Evolutionary conservation across 2,113 vertebrate species (phyloP).

Genomic region (Caranx melampygus): DNA sequence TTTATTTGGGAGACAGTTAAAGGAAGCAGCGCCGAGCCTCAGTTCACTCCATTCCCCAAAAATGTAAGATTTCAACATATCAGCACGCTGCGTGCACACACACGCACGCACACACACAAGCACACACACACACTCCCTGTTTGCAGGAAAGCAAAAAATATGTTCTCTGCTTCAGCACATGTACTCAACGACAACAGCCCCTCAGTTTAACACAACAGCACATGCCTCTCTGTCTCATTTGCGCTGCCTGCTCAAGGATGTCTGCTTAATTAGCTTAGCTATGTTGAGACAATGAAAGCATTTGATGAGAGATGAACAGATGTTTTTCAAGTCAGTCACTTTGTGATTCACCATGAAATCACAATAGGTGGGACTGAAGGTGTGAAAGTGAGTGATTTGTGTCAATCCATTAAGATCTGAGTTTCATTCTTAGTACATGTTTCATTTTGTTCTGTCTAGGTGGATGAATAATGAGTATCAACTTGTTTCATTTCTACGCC

Average conservation of each 20-base stretch:
- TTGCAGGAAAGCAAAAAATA: conserved; percentile 6
- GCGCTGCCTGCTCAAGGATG: conserved; percentile 27
- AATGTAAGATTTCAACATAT: conserved; percentile 7
- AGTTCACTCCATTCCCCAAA: conserved; percentile 1
- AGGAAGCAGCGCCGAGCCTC: conserved; percentile 6
- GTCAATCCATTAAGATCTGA: conserved; percentile 3
- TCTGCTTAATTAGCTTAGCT: conserved; percentile 57
- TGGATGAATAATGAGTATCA: neutral
- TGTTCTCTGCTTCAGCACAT: neutral
- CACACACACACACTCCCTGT: neutral
- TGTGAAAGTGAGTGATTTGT: neutral
- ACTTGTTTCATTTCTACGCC: neutral
- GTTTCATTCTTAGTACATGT: neutral
- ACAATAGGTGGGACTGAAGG: neutral
- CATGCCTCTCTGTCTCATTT: conserved; percentile 31
- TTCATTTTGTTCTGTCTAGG: neutral
- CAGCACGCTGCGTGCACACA: conserved; percentile 7
- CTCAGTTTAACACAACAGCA: conserved; percentile 23
- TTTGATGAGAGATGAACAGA: conserved; percentile 40
- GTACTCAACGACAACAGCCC: conserved; percentile 12
- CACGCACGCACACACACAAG: neutral
- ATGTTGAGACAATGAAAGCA: conserved; percentile 14
- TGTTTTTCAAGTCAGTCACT: conserved; percentile 39
- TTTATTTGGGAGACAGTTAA: conserved; percentile 12
- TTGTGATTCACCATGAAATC: conserved; percentile 11